These are phyloP conservation scores for Leptopilina drosophilae DNA, from an alignment of 2,888 invertebrate genomes.

Conservation along the genomic window DNA sequence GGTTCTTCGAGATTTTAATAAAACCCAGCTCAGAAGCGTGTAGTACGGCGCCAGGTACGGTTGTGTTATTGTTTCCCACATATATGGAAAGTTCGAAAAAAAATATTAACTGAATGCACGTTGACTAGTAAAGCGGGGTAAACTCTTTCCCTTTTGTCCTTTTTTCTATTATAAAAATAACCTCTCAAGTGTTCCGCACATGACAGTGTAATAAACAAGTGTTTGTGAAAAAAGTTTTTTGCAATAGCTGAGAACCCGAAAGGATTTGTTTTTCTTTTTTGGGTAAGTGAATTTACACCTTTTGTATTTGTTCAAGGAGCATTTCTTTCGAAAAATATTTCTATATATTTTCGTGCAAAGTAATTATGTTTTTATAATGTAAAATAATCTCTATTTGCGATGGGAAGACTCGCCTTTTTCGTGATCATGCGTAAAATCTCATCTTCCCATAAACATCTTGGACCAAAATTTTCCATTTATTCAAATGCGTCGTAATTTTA, in stretches of 20 bases:
- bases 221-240: slow-evolving; percentile 22
- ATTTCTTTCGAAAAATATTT: no score
- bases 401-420: background rate
- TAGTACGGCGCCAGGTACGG: slow-evolving; percentile 58
- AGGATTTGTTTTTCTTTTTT: slow-evolving; percentile 34
- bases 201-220: slow-evolving; percentile 29
- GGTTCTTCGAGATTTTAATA: background rate
- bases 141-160: slow-evolving; percentile 16
- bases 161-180: slow-evolving; percentile 6
- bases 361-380: background rate
- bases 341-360: background rate
- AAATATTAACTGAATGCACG: slow-evolving; percentile 38
- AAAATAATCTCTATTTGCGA: no score
- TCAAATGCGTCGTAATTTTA: background rate
- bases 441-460: slow-evolving; percentile 46
- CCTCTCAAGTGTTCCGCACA: slow-evolving; percentile 12
- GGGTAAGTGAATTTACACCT: slow-evolving; percentile 2
- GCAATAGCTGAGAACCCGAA: slow-evolving; percentile 2
- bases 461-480: slow-evolving; percentile 43
- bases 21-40: slow-evolving; percentile 61
- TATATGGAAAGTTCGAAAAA: slow-evolving; percentile 25
- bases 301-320: background rate
- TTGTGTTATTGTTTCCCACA: background rate
- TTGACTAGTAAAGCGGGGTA: slow-evolving; percentile 35
- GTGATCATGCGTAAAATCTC: slow-evolving; percentile 28